Evolutionary conservation across 2,888 invertebrate species (phyloP).

Genomic region (Eudemis profundana): DNA sequence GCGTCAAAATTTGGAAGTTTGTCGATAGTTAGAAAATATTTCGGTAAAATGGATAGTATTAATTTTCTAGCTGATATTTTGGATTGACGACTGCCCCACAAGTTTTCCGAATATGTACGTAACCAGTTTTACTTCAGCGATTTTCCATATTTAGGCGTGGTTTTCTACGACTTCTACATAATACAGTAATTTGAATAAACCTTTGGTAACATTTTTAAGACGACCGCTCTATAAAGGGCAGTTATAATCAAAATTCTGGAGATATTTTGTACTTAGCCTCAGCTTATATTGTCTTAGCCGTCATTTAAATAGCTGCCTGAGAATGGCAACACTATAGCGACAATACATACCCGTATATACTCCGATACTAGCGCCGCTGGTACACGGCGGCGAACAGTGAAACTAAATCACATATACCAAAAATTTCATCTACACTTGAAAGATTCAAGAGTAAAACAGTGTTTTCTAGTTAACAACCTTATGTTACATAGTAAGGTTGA

Average conservation of each 20-base stretch:
- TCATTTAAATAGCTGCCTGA: constrained; percentile 31
- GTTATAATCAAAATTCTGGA: constrained; percentile 57
- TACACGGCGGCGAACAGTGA: constrained; percentile 1
- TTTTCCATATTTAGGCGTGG: too few species aligned
- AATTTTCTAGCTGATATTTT: too few species aligned
- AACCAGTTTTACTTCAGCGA: too few species aligned
- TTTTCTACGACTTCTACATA: too few species aligned
- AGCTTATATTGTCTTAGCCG: constrained; percentile 43
- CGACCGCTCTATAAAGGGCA: constrained; percentile 50
- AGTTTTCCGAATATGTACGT: too few species aligned
- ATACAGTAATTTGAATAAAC: background rate
- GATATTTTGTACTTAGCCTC: constrained; percentile 65
- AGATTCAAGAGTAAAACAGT: constrained; percentile 9
- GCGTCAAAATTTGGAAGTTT: too few species aligned
- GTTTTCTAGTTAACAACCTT: background rate
- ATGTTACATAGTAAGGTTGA: too few species aligned
- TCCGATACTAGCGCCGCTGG: constrained; percentile 18
- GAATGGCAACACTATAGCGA: constrained; percentile 20
- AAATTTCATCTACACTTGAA: constrained; percentile 15
- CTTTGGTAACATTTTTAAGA: constrained; percentile 46
- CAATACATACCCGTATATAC: constrained; percentile 32
- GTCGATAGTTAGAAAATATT: too few species aligned
- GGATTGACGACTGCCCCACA: too few species aligned
- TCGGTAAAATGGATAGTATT: too few species aligned
- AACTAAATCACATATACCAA: constrained; percentile 19